Evolutionary conservation across 2,888 invertebrate genomes (phyloP).

Genomic region (Capitulum mitella): DNA sequence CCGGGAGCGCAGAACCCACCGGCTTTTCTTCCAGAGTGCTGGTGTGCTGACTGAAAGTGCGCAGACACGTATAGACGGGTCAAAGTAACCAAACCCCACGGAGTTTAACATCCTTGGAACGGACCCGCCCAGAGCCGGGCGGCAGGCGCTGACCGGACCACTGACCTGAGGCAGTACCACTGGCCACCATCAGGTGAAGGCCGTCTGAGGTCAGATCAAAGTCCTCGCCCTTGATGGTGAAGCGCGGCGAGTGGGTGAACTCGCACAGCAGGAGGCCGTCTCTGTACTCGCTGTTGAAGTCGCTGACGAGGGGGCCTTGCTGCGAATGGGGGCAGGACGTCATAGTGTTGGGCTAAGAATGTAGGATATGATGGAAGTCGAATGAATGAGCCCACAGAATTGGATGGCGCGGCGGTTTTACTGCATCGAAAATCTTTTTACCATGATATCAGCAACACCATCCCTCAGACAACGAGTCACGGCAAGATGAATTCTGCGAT

Average conservation of each 20-base stretch:
- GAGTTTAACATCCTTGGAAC: not conserved
- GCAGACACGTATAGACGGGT: too few species aligned
- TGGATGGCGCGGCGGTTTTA: not conserved
- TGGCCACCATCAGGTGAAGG: constrained; percentile 64
- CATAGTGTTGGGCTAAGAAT: too few species aligned
- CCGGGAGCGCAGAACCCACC: not conserved
- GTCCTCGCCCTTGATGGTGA: constrained; percentile 54
- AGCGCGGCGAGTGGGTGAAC: constrained; percentile 59
- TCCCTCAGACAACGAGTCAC: not conserved
- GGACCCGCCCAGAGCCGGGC: too few species aligned
- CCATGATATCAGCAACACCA: too few species aligned
- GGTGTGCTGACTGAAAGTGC: too few species aligned
- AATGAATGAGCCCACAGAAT: not conserved
- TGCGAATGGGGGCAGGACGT: too few species aligned
- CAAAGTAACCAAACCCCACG: too few species aligned
- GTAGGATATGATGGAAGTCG: not conserved
- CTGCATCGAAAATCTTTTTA: too few species aligned
- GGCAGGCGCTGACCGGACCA: too few species aligned
- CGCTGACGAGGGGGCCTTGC: not conserved
- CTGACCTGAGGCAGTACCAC: constrained; percentile 46
- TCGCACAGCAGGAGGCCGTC: constrained; percentile 69
- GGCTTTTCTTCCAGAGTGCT: too few species aligned
- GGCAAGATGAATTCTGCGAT: too few species aligned
- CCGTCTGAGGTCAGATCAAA: constrained; percentile 56
- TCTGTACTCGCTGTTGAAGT: constrained; percentile 41